Evolutionary conservation across 2,113 vertebrate genomes (phyloP).

Genomic region (Astatotilapia flaviijosephi): DNA sequence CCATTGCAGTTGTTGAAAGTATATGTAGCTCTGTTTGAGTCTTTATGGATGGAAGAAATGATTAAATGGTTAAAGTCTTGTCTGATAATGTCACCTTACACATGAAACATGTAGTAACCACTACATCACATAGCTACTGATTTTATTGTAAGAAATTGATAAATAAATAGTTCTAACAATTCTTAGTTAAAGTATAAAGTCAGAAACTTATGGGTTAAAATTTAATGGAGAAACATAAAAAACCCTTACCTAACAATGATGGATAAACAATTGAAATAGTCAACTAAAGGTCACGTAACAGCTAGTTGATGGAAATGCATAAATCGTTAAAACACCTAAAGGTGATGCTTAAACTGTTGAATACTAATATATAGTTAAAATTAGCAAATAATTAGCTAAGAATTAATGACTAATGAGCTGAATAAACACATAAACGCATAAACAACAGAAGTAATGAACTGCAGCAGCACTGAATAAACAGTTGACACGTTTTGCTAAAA

Average conservation of each 20-base stretch:
- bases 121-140: neutral
- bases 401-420: neutral
- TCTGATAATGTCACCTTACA: neutral
- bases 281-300: neutral
- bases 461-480: neutral
- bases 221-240: neutral
- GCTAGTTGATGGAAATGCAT: neutral
- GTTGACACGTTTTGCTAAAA: neutral
- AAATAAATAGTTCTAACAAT: neutral
- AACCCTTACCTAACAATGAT: neutral
- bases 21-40: neutral
- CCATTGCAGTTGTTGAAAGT: neutral
- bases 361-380: neutral
- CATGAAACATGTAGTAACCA: neutral
- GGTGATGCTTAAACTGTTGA: neutral
- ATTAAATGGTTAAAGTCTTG: neutral
- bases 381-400: neutral
- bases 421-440: neutral
- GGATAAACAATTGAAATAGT: neutral
- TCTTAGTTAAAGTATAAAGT: neutral
- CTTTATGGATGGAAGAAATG: neutral
- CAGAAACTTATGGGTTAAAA: neutral
- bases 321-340: neutral
- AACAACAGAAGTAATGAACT: neutral
- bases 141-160: neutral